Percentiles rank a stretch among this genome's conserved stretches.
phyloP scores from a whole-genome alignment of 2,797 vertebrate genomes.

The Eremophila alpestris region DNA sequence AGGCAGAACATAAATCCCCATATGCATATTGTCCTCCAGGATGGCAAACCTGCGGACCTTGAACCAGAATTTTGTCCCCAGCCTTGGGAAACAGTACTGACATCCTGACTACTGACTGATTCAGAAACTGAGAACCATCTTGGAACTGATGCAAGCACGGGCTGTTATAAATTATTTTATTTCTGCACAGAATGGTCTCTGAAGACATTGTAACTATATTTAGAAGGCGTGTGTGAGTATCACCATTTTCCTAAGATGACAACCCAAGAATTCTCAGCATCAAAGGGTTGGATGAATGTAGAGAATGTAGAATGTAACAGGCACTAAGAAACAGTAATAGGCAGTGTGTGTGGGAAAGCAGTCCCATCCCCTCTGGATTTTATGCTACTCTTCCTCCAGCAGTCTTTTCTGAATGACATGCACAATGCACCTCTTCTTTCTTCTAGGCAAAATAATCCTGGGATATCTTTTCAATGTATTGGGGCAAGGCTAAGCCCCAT shows the following conservation, averaged over 20 bases:
- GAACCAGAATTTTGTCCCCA: neutral
- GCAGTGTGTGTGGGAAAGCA: neutral
- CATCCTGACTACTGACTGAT: neutral
- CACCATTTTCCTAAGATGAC: neutral
- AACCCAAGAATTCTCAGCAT: neutral
- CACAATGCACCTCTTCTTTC: neutral
- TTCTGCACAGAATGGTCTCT: neutral
- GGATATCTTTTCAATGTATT: accelerated
- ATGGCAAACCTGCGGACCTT: neutral
- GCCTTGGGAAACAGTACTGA: neutral
- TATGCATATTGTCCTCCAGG: neutral
- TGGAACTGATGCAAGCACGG: neutral
- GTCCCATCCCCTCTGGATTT: neutral
- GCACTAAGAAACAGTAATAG: neutral
- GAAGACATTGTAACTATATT: neutral
- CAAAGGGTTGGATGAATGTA: neutral
- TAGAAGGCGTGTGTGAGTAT: neutral
- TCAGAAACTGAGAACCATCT: neutral
- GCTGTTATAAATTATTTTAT: neutral
- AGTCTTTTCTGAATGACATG: neutral
- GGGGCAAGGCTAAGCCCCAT: neutral
- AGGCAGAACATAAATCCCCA: neutral
- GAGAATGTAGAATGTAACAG: neutral
- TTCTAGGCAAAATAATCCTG: neutral
- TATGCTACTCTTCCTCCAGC: neutral